A percentile compares a stretch with the other conserved stretches of the same genome.
Evolutionary conservation across 2,888 invertebrate genomes (phyloP).

Genomic region (Cyrtodaria siliqua): DNA sequence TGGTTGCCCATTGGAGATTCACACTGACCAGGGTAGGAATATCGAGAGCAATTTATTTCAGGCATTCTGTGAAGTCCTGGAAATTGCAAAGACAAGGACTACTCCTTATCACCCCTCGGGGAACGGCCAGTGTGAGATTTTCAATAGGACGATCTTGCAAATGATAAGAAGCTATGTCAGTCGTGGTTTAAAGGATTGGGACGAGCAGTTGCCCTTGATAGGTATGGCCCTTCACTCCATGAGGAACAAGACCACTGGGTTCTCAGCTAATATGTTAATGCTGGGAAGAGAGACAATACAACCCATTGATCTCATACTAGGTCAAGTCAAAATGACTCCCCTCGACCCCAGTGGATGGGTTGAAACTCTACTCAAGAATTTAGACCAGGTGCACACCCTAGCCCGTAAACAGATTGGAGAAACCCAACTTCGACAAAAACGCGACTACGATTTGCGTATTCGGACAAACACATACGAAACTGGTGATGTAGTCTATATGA

Average conservation of each 20-base stretch:
- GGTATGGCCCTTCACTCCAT: constrained; percentile 8
- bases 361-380: not conserved
- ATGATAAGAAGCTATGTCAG: not conserved
- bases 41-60: too few species aligned
- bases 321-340: not conserved
- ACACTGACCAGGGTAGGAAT: too few species aligned
- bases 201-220: constrained; percentile 5
- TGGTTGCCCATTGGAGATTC: constrained; percentile 1
- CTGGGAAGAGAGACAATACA: constrained; percentile 7
- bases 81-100: not conserved
- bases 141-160: not conserved
- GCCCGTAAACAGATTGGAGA: too few species aligned
- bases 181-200: too few species aligned
- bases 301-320: constrained; percentile 4
- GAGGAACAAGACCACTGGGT: too few species aligned
- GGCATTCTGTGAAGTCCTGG: not conserved
- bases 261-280: constrained; percentile 17
- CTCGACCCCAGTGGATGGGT: not conserved
- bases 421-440: too few species aligned
- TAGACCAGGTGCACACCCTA: too few species aligned
- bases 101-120: not conserved
- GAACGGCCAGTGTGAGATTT: not conserved
- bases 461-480: too few species aligned
- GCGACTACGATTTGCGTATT: too few species aligned
- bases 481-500: too few species aligned